phyloP scores from a whole-genome alignment of 1,140 invertebrate species.

The Neotoxoptera formosana region DNA sequence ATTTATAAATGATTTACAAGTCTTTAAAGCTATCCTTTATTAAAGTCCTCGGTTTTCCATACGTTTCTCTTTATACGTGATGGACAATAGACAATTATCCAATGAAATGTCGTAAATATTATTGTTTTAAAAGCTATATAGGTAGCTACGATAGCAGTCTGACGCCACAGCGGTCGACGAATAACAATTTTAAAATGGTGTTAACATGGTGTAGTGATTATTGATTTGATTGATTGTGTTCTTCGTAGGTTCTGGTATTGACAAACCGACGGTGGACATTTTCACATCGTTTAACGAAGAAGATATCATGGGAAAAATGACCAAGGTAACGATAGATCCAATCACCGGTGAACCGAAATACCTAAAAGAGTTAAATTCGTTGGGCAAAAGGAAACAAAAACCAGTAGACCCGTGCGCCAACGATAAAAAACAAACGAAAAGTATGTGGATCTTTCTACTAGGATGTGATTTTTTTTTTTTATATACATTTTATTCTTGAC shows the following conservation, averaged over 20 bases:
- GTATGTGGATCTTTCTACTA: background rate
- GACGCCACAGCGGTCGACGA: too few species aligned
- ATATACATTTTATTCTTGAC: background rate
- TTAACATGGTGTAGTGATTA: background rate
- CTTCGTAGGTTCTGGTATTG: background rate
- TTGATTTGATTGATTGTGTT: background rate
- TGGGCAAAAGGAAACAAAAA: slow-evolving; percentile 19
- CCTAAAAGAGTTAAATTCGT: background rate
- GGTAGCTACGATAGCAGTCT: too few species aligned
- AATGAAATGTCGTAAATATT: too few species aligned
- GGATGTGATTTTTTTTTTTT: background rate
- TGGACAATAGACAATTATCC: too few species aligned
- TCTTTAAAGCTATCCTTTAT: too few species aligned
- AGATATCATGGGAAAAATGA: background rate
- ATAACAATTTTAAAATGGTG: too few species aligned
- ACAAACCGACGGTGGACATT: background rate
- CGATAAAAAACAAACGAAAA: background rate
- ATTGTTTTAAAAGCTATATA: too few species aligned
- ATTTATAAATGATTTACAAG: too few species aligned
- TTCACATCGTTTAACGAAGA: slow-evolving; percentile 20
- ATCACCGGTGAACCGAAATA: slow-evolving; percentile 1
- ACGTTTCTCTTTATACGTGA: too few species aligned
- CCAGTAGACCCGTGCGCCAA: background rate
- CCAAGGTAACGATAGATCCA: background rate
- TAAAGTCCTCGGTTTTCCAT: too few species aligned